A percentile compares a stretch with the other conserved stretches of the same genome.
These are phyloP conservation scores for Xestoiulus laeticollis DNA, from an alignment of 2,888 invertebrate genomes.

Conservation along the genomic window DNA sequence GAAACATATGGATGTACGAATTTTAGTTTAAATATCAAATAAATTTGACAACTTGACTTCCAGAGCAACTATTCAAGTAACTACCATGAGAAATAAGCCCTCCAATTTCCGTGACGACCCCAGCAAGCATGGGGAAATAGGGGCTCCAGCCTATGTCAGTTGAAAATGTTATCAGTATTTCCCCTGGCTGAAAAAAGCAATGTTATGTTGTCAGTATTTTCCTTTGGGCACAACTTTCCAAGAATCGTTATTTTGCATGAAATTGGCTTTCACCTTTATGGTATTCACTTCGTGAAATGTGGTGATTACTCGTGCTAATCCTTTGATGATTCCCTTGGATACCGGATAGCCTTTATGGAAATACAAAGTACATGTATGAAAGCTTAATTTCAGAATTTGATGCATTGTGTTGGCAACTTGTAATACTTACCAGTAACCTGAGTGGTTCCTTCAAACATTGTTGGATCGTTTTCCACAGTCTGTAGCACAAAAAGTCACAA, in stretches of 20 bases:
- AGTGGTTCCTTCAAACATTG: not conserved
- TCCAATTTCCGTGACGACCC: conserved; percentile 83
- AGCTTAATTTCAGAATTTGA: not conserved
- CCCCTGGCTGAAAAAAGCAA: conserved; percentile 68
- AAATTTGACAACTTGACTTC: conserved; percentile 39
- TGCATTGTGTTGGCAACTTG: conserved; percentile 69
- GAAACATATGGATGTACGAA: conserved; percentile 44
- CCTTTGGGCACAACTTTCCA: too few relatives aligned
- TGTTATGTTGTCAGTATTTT: not conserved
- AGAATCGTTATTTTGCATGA: not conserved
- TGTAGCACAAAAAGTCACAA: not conserved
- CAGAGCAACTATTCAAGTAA: not conserved
- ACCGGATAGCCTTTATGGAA: conserved; percentile 73
- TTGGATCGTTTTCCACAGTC: not conserved
- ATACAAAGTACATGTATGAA: not conserved
- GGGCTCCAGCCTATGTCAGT: conserved; percentile 88
- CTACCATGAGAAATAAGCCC: conserved; percentile 83
- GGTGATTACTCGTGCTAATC: conserved; percentile 78
- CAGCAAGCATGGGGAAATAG: conserved; percentile 80
- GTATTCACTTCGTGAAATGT: conserved; percentile 72
- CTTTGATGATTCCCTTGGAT: conserved; percentile 74
- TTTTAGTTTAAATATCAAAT: not conserved
- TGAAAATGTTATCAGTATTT: conserved; percentile 78
- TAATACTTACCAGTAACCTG: conserved; percentile 23
- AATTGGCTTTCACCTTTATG: conserved; percentile 60